Base-by-base conservation (phyloP, 1,140 invertebrate genomes). In the Trachelipus rathkii region DNA sequence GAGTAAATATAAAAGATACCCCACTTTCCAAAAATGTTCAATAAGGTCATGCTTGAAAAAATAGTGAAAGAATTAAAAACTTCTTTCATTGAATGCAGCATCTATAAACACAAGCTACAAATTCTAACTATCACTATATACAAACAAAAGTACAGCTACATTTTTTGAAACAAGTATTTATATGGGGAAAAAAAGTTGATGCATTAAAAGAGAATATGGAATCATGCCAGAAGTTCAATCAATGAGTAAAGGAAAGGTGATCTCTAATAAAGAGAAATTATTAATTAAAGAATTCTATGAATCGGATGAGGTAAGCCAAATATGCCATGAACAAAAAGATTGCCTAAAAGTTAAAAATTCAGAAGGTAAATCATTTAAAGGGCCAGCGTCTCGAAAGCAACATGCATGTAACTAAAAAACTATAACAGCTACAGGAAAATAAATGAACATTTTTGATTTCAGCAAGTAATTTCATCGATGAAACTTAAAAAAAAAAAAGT, bases 181-280 rank as follows among this genome's bases (percentile, higher is more conserved):
- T 70, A 5, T 70, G 68, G 10, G 10, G 10, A 70, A 70, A 24
- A 21, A n/a, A 70, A 21, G 33, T 6, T 33, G 68, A 21, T 2
- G 68, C 33, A 33, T 33, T 70, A 21, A 70, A 70, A 23, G 11
- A 70, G 24, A 70, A 70, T 21, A 70, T 70, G 68, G 68, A 70
- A 70, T 5, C 23, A 15, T 70, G 2, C 19, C 19, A 60, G 50
- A 60, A 19, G 50, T 60, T 8, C 50, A 2, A 60, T 13, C 50
- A 60, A 60, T 21, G 68, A 70, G 68, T 21, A 70, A 70, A 70
- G 68, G 68, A 70, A 70, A 70, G 24, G 68, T 70, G 21, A 70
- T 70, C 19, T 23, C 68, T 70, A 33, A 70, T 15, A 21, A 70
- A 3, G 11, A 70, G 5, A 70, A 70, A 70, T 11, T 23, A 21